Evolutionary conservation across 53 echinoderm and acorn worm genomes (phyloP), one percentile per base, ranked within the genome.

Genomic region (Temnopleurus reevesii): DNA sequence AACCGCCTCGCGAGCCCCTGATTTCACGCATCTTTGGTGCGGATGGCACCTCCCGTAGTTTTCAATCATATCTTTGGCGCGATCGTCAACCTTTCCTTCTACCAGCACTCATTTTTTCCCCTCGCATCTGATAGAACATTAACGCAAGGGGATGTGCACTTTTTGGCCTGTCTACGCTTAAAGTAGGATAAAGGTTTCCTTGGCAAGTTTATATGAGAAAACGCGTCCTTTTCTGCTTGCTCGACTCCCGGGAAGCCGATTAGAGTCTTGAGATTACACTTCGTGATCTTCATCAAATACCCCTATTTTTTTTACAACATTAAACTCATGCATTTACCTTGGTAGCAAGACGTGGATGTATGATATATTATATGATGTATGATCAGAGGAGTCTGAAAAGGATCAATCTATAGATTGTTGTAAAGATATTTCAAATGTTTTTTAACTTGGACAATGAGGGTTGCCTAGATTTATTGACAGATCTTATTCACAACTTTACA

Each of bases 1-100:
- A 60, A 61, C 45, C 46, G 60, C 59, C 61, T 60, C 44, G 33
- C 58, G 58, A 60, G 55, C 44, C 86, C 85, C 61, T 44, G 86
- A 85, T 85, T 85, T 85, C 86, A 85, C 46, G 86, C 41, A 25
- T 85, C 25, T 60, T 59, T 60, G 85, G 43, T 60, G 60, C 86
- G 27, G 86, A 28, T 38, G 60, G 46, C 86, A 85, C 86, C 86
- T 85, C 86, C 86, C 44, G 43, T 61, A 59, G 60, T 60, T 60
- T 85, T 85, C 86, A 85, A 85, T 85, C 86, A 85, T 85, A 60
- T 85, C 61, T 46, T 60, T 26, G 60, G 61, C 51, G 86, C 59
- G 86, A 85, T 59, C 86, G 61, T 59, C 61, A 85, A 85, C 86
- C 60, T 59, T 60, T 85, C 51, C 24, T 27, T 47, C 55, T 29